Conservation (phyloP, 2,113 vertebrate species). For the Melanocharis versteri region DNA sequence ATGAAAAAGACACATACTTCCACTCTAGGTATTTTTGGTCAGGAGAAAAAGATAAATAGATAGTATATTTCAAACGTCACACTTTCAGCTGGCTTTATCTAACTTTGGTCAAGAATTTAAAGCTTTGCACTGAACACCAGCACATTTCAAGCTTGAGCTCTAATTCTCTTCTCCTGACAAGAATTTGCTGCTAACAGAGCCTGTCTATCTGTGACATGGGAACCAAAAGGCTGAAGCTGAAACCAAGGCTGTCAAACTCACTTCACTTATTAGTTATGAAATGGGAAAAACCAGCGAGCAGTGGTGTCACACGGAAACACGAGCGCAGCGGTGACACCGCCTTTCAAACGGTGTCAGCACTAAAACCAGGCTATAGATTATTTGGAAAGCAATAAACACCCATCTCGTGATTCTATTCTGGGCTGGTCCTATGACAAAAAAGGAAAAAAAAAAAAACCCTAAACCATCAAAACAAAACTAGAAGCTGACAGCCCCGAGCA, state of each 20-base stretch:
- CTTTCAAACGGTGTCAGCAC: background rate
- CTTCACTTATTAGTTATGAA: slow-evolving; percentile 30
- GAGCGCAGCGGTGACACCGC: background rate
- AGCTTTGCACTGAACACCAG: background rate
- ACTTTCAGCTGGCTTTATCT: background rate
- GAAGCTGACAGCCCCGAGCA: background rate
- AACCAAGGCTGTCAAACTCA: slow-evolving; percentile 17
- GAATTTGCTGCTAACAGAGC: background rate
- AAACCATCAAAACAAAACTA: background rate
- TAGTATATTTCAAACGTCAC: background rate
- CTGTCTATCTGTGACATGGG: slow-evolving; percentile 15
- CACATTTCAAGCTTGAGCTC: background rate
- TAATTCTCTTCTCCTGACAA: slow-evolving; percentile 32
- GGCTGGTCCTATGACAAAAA: background rate
- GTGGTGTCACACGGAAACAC: slow-evolving; percentile 1
- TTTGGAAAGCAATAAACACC: slow-evolving; percentile 29
- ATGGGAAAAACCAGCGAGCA: background rate
- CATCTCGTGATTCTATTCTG: background rate
- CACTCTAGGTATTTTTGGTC: slow-evolving; percentile 44
- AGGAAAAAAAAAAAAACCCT: background rate
- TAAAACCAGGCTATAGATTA: slow-evolving; percentile 8
- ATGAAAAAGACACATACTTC: background rate
- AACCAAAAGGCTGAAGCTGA: background rate
- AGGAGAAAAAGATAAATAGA: slow-evolving; percentile 31
- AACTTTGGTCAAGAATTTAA: slow-evolving; percentile 50